Conservation (phyloP, 2,888 invertebrate species). For the Exocentrus adspersus region DNA sequence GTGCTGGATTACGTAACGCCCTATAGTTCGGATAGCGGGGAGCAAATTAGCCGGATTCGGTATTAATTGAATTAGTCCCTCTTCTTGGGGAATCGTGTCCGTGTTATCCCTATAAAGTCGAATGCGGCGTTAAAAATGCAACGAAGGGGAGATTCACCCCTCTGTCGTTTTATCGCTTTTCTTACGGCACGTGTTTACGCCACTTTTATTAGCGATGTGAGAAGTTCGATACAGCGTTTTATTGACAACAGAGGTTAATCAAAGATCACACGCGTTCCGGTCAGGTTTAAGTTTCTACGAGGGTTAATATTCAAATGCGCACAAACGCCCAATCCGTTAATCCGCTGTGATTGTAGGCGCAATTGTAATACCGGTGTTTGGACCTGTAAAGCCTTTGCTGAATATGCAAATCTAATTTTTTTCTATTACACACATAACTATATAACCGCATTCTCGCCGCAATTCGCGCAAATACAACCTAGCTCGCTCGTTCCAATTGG, state of each 20-base stretch:
- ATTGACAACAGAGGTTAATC: not conserved
- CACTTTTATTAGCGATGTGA: conserved; percentile 7
- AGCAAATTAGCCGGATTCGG: conserved; percentile 2
- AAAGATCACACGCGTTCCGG: too few species aligned
- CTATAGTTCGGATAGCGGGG: not conserved
- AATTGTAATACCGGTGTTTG: not conserved
- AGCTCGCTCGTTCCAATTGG: not conserved
- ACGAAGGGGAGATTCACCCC: conserved; percentile 12
- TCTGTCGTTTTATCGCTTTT: conserved; percentile 3
- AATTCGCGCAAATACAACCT: too few species aligned
- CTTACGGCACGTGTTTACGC: conserved; percentile 1
- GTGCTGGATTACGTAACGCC: not conserved
- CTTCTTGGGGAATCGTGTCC: conserved; percentile 24
- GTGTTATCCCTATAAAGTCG: conserved; percentile 22
- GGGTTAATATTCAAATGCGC: not conserved
- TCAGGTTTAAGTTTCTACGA: too few species aligned
- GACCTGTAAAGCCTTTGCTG: not conserved
- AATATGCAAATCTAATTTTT: not conserved
- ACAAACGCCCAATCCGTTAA: not conserved
- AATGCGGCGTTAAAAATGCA: conserved; percentile 29
- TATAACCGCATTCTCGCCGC: not conserved
- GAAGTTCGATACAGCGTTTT: not conserved
- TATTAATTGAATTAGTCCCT: conserved; percentile 35
- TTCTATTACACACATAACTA: not conserved
- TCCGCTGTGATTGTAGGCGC: not conserved